A percentile compares a stretch with the other conserved stretches of the same genome.
Evolutionary conservation across 2,888 invertebrate species (phyloP).

Genomic region (Chromoteleia sp.): DNA sequence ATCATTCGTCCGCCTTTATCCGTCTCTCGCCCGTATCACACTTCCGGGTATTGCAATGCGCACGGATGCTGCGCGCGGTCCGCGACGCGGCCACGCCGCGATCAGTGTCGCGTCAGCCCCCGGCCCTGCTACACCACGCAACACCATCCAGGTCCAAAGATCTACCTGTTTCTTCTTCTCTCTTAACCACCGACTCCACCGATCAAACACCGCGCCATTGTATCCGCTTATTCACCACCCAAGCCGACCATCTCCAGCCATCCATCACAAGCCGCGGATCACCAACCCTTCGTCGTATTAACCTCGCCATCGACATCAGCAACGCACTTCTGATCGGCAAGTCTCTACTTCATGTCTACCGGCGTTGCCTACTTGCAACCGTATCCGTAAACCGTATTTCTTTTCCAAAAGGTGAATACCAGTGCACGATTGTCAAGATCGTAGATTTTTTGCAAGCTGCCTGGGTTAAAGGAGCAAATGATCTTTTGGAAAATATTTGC

Average conservation of each 20-base stretch:
- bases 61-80: constrained; percentile 76
- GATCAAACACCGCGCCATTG: constrained; percentile 17
- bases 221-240: constrained; percentile 63
- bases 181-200: constrained; percentile 65
- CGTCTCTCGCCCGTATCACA: constrained; percentile 60
- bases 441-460: too few species aligned
- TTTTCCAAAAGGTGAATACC: too few species aligned
- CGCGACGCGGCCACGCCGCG: constrained; percentile 75
- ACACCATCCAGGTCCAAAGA: constrained; percentile 81
- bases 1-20: constrained; percentile 47
- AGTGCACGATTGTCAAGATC: too few species aligned
- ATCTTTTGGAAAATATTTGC: too few species aligned
- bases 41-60: constrained; percentile 77
- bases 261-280: constrained; percentile 46
- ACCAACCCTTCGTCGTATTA: constrained; percentile 40
- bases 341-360: constrained; percentile 29
- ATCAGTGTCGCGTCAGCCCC: constrained; percentile 84
- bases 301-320: constrained; percentile 26
- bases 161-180: constrained; percentile 76
- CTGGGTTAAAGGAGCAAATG: too few species aligned
- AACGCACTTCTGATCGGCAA: constrained; percentile 38
- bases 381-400: constrained; percentile 4
- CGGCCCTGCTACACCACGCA: constrained; percentile 84
- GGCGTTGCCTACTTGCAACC: background rate
- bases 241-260: constrained; percentile 64